Percentiles rank a stretch among this genome's conserved stretches.
These are phyloP conservation scores for Zoanthus sociatus DNA, from an alignment of 92 coral and sea anemone species.

Conservation along the genomic window DNA sequence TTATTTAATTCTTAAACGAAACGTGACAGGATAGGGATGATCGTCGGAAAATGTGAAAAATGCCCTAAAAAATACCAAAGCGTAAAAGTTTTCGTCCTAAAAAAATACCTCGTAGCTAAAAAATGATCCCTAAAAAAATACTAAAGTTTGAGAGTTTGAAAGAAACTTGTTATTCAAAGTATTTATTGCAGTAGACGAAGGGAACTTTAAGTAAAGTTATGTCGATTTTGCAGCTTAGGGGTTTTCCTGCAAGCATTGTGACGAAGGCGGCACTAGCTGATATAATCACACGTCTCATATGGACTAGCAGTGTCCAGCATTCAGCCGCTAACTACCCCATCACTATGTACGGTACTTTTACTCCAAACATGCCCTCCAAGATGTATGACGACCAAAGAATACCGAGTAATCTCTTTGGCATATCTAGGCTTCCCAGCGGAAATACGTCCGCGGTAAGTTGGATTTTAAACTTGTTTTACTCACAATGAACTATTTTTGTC, in stretches of 20 bases:
- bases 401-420: conserved; percentile 64
- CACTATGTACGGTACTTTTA: conserved; percentile 90
- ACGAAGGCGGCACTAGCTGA: conserved; percentile 55
- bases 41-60: too few species aligned
- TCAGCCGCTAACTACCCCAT: conserved; percentile 97
- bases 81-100: too few species aligned
- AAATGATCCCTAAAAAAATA: too few species aligned
- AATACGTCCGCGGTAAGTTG: conserved; percentile 86
- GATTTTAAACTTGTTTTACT: neutral
- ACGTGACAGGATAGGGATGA: too few species aligned
- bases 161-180: too few species aligned
- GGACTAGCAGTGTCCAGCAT: conserved; percentile 92
- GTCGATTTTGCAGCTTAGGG: conserved; percentile 60
- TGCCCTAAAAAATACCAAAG: too few species aligned
- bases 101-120: too few species aligned
- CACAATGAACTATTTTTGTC: too few species aligned
- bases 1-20: too few species aligned
- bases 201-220: too few species aligned
- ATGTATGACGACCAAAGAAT: conserved; percentile 91
- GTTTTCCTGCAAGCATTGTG: conserved; percentile 76
- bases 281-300: conserved; percentile 82
- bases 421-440: conserved; percentile 84
- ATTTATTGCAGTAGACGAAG: too few species aligned
- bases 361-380: conserved; percentile 97
- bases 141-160: too few species aligned